A percentile compares a stretch with the other conserved stretches of the same genome.
Conservation (phyloP, 2,797 vertebrate species). For the Darevskia nairensis region DNA sequence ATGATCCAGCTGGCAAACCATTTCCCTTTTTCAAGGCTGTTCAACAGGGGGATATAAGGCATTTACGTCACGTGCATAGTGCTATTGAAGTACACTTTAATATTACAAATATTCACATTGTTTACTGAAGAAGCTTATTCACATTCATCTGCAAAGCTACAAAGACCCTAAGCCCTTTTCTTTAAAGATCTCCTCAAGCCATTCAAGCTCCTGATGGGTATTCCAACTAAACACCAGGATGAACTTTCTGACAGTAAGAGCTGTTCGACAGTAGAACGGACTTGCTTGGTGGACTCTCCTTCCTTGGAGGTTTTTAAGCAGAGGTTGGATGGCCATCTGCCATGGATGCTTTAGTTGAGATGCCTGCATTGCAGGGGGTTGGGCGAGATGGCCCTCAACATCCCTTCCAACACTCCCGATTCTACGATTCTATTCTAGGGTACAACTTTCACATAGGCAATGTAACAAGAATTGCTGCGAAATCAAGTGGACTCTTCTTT, state of each 20-base stretch:
- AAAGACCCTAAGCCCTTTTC: constrained; percentile 42
- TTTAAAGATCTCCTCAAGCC: constrained; percentile 27
- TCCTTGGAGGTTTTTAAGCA: no score
- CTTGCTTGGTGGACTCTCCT: no score
- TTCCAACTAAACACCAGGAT: no score
- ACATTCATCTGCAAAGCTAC: constrained; percentile 56
- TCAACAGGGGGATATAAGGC: constrained; percentile 16
- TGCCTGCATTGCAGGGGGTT: no score
- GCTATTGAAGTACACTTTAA: constrained; percentile 40
- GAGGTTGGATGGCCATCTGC: no score
- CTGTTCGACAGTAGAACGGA: no score
- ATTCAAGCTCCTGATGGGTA: constrained; percentile 30
- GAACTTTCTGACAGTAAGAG: no score
- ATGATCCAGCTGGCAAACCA: constrained; percentile 53
- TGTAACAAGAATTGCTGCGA: constrained; percentile 42
- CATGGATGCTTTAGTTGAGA: no score
- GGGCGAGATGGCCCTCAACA: no score
- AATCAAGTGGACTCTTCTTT: constrained; percentile 48
- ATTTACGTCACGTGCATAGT: constrained; percentile 38
- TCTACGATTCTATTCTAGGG: no score
- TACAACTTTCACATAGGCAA: constrained; percentile 41
- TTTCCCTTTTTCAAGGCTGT: constrained; percentile 25
- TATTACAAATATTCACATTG: background rate
- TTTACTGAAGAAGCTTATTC: constrained; percentile 4
- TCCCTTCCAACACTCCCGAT: no score